phyloP scores from a whole-genome alignment of 2,797 vertebrate species.

The Cheirogaleus major region DNA sequence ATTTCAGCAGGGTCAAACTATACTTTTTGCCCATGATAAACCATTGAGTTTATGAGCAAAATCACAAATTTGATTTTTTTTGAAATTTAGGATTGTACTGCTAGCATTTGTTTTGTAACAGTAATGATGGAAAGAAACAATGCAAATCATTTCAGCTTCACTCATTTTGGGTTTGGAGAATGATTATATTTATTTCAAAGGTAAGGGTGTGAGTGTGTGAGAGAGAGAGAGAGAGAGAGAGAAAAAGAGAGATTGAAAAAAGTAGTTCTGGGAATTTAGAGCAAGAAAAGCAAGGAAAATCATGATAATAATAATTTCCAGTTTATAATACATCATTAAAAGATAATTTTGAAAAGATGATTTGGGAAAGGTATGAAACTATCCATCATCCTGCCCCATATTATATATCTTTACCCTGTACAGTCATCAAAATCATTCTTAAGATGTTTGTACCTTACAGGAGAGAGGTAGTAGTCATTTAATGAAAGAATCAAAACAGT shows the following conservation, averaged over 20 bases:
- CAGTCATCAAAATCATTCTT: background rate
- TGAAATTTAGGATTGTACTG: background rate
- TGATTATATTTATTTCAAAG: slow-evolving; percentile 5
- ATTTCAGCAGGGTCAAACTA: background rate
- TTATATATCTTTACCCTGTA: background rate
- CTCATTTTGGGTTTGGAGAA: background rate
- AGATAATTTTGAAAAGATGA: background rate
- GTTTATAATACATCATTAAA: background rate
- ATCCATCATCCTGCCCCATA: background rate
- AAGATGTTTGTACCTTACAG: background rate
- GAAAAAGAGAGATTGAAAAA: background rate
- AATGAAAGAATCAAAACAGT: background rate
- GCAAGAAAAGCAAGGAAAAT: background rate
- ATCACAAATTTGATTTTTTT: background rate
- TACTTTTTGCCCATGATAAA: background rate
- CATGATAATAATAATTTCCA: background rate
- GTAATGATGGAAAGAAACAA: background rate
- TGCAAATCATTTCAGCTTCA: background rate
- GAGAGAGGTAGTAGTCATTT: background rate
- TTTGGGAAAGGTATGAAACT: background rate
- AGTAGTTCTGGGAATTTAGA: background rate
- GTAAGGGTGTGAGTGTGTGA: background rate
- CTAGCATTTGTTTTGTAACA: slow-evolving; percentile 16
- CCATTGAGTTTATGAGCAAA: background rate
- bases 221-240: background rate